Evolutionary conservation across 2,888 invertebrate genomes (phyloP), one percentile per base, ranked within the genome.

Genomic region (Dryomyza anilis): DNA sequence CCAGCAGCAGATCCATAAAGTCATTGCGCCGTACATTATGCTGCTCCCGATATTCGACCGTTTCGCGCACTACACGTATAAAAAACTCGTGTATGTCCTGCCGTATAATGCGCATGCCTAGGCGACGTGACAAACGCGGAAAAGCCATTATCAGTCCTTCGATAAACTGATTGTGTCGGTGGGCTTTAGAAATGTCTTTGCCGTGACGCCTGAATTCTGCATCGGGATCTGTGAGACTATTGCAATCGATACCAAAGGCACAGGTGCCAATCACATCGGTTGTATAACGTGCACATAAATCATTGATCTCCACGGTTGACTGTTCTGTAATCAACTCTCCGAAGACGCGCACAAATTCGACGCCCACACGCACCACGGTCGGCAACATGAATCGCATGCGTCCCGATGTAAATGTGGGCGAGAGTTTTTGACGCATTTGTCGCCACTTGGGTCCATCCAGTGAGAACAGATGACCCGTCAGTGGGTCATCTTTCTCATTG

Each of bases 1-100:
- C 83, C 78, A 86, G 83, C 8, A 87, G 73, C 2, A 87, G 74
- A 70, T 87, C 83, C 68, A 87, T 76, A 62, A 86, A 87, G 70
- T 87, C 85, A 67, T 85, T 84, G 46, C 86, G 69, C 70, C 79
- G 69, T 14, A 81, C 60, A 4, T 78, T 72, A 58, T 76, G 68
- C 70, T 77, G 64, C 53, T 83, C 82, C 2, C 85, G 73, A 59
- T 80, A 80, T 8, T 77, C 75, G 10, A 85, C 73, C 0, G 83
- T 82, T 1, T 83, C 80, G 8, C 74, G 73, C 0, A 85, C 81
- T 2, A 82, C 73, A 2, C 72, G 68, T 71, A 74, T 71, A 25
- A 75, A 80, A 62, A 81, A 81, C 1, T 69, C 62, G 19, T 70
- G 70, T 2, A 80, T 74, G 21, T 78, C 77, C 5, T 74, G 69